A percentile compares a stretch with the other conserved stretches of the same genome.
phyloP scores from a whole-genome alignment of 2,888 invertebrate species.

The Lasioglossum oenotherae region DNA sequence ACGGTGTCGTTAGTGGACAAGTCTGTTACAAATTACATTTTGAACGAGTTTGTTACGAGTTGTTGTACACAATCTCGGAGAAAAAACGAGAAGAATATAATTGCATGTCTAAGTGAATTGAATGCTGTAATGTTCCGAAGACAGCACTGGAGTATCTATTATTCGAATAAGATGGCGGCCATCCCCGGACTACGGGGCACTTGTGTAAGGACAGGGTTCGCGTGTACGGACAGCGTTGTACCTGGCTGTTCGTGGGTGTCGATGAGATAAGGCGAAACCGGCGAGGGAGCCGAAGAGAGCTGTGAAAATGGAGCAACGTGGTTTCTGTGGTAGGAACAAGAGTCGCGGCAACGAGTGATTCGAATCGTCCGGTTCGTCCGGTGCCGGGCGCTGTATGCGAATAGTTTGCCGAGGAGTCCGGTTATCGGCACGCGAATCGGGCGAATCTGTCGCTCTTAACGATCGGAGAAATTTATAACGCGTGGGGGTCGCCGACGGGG shows the following conservation, averaged over 20 bases:
- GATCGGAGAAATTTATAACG: conserved; percentile 64
- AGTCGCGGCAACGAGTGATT: conserved; percentile 52
- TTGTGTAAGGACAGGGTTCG: conserved; percentile 53
- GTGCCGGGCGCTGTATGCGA: not conserved
- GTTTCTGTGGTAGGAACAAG: conserved; percentile 47
- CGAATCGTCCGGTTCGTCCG: conserved; percentile 39
- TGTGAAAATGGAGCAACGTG: conserved; percentile 61
- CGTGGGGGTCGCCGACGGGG: conserved; percentile 24
- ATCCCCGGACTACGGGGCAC: not conserved
- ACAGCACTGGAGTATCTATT: not conserved
- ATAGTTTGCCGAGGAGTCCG: conserved; percentile 51
- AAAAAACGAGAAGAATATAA: no score
- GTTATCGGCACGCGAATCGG: conserved; percentile 60
- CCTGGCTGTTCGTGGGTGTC: conserved; percentile 62
- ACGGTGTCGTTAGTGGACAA: no score
- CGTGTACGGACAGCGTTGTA: conserved; percentile 53
- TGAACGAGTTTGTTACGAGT: no score
- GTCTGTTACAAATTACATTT: no score
- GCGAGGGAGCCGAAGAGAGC: conserved; percentile 34
- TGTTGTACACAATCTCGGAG: no score
- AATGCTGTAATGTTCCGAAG: not conserved
- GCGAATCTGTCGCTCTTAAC: conserved; percentile 60
- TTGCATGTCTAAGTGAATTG: no score
- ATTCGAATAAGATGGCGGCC: conserved; percentile 5
- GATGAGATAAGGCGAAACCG: conserved; percentile 61